These are phyloP conservation scores for Bilobella aurantiaca DNA, from an alignment of 1,140 invertebrate genomes.

Conservation along the genomic window DNA sequence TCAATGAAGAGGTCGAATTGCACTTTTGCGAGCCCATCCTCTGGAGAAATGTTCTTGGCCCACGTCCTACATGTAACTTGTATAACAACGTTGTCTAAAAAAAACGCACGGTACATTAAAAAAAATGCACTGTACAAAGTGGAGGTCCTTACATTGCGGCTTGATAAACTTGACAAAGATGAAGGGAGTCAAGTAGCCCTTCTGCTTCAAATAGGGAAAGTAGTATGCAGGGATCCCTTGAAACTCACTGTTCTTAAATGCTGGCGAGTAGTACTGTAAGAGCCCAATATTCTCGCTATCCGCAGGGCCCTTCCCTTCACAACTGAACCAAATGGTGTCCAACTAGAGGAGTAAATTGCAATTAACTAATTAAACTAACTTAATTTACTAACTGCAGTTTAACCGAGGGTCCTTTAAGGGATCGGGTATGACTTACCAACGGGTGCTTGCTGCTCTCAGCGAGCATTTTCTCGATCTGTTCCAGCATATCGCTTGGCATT, in stretches of 20 bases:
- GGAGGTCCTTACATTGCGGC: background rate
- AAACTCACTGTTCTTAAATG: background rate
- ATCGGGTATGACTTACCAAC: background rate
- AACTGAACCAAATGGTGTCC: constrained; percentile 75
- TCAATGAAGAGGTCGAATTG: constrained; percentile 48
- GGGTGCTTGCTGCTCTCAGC: background rate
- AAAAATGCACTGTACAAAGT: background rate
- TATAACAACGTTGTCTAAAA: constrained; percentile 73
- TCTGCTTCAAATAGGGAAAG: constrained; percentile 60
- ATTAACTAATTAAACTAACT: too few species aligned
- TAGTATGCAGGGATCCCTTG: constrained; percentile 63
- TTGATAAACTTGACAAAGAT: constrained; percentile 42
- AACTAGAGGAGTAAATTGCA: background rate
- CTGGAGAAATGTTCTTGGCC: constrained; percentile 70
- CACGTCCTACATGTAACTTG: constrained; percentile 94
- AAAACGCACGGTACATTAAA: background rate
- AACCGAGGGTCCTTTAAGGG: too few species aligned
- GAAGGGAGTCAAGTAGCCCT: constrained; percentile 38
- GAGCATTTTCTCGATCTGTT: background rate
- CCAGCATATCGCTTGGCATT: background rate
- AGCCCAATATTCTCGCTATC: constrained; percentile 78
- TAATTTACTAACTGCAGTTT: too few species aligned
- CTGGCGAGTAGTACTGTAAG: constrained; percentile 54
- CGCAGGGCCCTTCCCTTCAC: constrained; percentile 76
- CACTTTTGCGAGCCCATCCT: constrained; percentile 44